Base-by-base conservation (phyloP, 1,140 invertebrate genomes). In the Eupristina koningsbergeri region DNA sequence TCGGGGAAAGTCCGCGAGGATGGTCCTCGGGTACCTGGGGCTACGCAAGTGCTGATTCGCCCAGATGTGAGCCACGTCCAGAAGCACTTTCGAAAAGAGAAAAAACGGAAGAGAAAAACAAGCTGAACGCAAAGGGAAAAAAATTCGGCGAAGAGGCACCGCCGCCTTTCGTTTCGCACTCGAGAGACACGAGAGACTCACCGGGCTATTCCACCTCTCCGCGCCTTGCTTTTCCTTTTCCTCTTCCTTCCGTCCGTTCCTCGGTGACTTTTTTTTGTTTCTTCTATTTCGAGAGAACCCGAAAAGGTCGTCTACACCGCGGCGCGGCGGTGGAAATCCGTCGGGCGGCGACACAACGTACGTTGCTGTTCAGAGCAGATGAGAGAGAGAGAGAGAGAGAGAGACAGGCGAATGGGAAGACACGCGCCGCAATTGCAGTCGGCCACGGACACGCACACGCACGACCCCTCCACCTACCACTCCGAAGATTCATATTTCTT, bases 221-320 rank as follows among this genome's bases (percentile, higher is more conserved):
- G 7, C 77, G 19, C 41, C 63, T 34, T 53, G 36, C 15, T 64
- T 82, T 58, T 76, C 63, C 19, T 22, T 50, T 45, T 64, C 58
- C 58, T 81, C 50, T 63, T 50, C 22, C 61, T 47, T 61, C 58
- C 58, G 36, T 22, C 29, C 58, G 26, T 41, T 39, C 34, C 69
- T 31, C 58, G 5, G 6, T 39, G 34, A 29, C 29, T 82, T n/a
- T 67, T 73, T 82, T 58, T 50, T 50, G 47, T 77, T 83, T 77
- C 61, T 77, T 63, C 81, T 76, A 83, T 83, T 77, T 82, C 50
- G 71, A 82, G 80, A 81, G 71, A 80, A 29, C 73, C 80, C 80
- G 73, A 82, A 83, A 77, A 83, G 81, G 81, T 83, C 81, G 81
- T 83, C 81, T 77, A 83, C 81, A 83, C 81, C 81, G 81, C 67